These are phyloP conservation scores for Phragmatobia fuliginosa DNA, from an alignment of 2,888 invertebrate species.

Conservation along the genomic window DNA sequence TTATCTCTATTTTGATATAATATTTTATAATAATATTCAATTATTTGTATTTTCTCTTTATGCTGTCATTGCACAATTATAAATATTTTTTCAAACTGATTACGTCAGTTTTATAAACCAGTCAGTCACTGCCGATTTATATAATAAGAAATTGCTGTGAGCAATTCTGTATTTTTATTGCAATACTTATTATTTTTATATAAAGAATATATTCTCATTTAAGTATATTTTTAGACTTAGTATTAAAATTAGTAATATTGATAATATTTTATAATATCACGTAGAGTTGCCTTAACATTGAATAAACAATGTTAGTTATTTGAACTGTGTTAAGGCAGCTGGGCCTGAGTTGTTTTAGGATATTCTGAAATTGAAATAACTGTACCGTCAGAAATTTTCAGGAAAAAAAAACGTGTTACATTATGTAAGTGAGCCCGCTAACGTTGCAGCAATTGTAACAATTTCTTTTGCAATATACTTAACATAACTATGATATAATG, in stretches of 20 bases:
- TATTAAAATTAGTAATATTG: slow-evolving; percentile 34
- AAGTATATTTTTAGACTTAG: slow-evolving; percentile 46
- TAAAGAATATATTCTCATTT: slow-evolving; percentile 68
- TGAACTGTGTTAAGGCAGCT: neutral
- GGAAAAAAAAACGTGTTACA: neutral
- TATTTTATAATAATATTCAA: slow-evolving; percentile 15
- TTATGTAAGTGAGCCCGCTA: neutral
- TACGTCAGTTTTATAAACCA: slow-evolving; percentile 67
- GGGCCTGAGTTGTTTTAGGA: neutral
- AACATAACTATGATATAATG: neutral
- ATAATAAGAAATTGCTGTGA: slow-evolving; percentile 71
- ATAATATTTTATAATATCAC: slow-evolving; percentile 32
- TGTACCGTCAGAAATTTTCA: neutral
- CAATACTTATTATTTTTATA: slow-evolving; percentile 66
- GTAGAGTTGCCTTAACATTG: slow-evolving; percentile 53
- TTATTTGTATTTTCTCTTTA: slow-evolving; percentile 52
- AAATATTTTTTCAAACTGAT: slow-evolving; percentile 48
- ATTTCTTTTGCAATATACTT: neutral
- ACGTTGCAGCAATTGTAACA: neutral
- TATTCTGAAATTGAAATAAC: neutral
- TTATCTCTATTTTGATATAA: slow-evolving; percentile 24
- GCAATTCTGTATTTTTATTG: slow-evolving; percentile 68
- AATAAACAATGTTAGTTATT: slow-evolving; percentile 20
- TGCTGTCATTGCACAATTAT: slow-evolving; percentile 54
- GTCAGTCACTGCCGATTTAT: slow-evolving; percentile 79